Conservation (phyloP, 2,797 vertebrate species). For the Lepilemur ruficaudatus region DNA sequence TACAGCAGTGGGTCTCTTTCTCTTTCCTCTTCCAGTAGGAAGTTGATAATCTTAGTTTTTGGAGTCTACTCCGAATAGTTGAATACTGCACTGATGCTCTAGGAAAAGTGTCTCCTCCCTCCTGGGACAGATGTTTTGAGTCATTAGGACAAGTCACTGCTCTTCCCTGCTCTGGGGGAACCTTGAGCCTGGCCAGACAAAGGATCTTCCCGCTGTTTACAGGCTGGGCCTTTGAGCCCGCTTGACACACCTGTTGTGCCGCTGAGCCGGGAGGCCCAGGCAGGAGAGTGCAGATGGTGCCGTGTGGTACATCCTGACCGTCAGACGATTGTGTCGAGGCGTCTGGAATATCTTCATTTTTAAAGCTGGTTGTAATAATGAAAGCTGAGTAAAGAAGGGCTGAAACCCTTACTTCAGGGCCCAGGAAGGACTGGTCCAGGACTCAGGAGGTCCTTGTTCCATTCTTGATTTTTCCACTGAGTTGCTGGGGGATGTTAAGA, state of each 20-base stretch:
- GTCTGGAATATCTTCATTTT: background rate
- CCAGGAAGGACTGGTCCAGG: background rate
- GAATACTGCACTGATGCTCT: background rate
- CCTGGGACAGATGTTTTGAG: background rate
- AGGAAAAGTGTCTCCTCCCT: background rate
- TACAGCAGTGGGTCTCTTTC: background rate
- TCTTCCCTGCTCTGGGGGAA: background rate
- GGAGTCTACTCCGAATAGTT: background rate
- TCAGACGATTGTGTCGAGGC: background rate
- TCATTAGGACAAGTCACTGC: background rate
- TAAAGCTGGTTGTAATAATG: background rate
- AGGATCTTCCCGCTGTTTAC: background rate
- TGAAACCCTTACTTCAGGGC: background rate
- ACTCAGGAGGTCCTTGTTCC: background rate
- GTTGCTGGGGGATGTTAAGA: background rate
- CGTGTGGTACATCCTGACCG: background rate
- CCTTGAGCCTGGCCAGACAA: background rate
- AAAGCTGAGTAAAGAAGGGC: background rate
- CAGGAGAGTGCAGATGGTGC: accelerated
- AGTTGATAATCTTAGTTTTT: background rate
- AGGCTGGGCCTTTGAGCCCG: background rate
- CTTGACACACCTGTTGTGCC: background rate
- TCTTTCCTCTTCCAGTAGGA: background rate
- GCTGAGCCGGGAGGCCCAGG: background rate
- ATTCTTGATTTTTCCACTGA: background rate